Evolutionary conservation across 2,797 vertebrate genomes (phyloP).

Genomic region (Chrosomus eos): DNA sequence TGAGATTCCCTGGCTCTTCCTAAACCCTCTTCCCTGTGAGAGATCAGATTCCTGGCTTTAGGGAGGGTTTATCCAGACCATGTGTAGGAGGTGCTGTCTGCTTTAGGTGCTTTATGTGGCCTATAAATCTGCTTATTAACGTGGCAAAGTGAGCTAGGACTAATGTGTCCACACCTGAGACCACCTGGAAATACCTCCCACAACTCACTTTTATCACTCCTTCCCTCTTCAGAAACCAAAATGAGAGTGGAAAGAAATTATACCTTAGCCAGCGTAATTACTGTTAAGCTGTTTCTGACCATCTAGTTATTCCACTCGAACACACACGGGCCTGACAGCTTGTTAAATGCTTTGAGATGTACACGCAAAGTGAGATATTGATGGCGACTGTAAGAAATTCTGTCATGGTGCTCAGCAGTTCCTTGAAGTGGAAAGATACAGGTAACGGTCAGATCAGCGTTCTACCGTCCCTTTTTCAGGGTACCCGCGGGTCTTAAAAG

Average conservation of each 20-base stretch:
- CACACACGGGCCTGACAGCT: conserved; percentile 83
- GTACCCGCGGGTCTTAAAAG: too few relatives aligned
- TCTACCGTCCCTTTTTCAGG: conserved; percentile 39
- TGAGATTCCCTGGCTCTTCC: conserved; percentile 43
- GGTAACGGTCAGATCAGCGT: conserved; percentile 39
- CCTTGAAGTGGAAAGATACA: conserved; percentile 49
- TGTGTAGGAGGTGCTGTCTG: conserved; percentile 18
- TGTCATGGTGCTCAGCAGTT: conserved; percentile 47
- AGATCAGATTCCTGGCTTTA: conserved; percentile 50
- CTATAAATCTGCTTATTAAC: conserved; percentile 86
- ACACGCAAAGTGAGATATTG: conserved; percentile 70
- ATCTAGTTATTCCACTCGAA: conserved; percentile 86
- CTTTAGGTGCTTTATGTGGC: conserved; percentile 65
- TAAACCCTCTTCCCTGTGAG: conserved; percentile 42
- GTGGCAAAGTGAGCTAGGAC: conserved; percentile 81
- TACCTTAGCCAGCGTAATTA: conserved; percentile 88
- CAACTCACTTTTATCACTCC: conserved; percentile 87
- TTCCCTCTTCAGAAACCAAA: conserved; percentile 80
- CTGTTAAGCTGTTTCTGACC: conserved; percentile 86
- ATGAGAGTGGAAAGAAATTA: conserved; percentile 84
- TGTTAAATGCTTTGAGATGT: conserved; percentile 84
- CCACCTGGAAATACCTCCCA: conserved; percentile 88
- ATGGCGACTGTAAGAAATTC: conserved; percentile 55
- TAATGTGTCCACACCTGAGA: conserved; percentile 90
- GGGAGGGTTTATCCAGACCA: conserved; percentile 35